Evolutionary conservation across 2,113 vertebrate species (phyloP).

Genomic region (Clarias macrocephalus): DNA sequence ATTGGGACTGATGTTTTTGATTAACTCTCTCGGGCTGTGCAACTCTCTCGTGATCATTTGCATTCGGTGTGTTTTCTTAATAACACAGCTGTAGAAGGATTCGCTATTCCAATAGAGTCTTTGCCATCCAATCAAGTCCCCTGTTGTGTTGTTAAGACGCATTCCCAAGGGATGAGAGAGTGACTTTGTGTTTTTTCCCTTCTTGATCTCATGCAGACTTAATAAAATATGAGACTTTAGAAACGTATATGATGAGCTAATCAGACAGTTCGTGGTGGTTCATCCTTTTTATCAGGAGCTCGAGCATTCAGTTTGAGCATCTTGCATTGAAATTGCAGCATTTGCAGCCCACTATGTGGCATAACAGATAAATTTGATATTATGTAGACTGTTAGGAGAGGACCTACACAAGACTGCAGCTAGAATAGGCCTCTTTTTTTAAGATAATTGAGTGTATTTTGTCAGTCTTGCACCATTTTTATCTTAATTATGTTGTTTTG

Average conservation of each 20-base stretch:
- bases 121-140: conserved; percentile 32
- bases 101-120: conserved; percentile 7
- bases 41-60: background rate
- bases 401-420: background rate
- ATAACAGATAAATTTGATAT: background rate
- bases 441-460: conserved; percentile 18
- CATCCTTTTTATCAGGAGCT: background rate
- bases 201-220: background rate
- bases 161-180: conserved; percentile 22
- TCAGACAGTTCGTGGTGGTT: background rate
- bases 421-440: background rate
- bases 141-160: conserved; percentile 41
- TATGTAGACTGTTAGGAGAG: background rate
- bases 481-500: background rate
- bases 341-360: background rate
- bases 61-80: conserved; percentile 7
- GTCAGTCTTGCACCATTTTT: conserved; percentile 13
- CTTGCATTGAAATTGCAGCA: background rate
- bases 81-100: conserved; percentile 19
- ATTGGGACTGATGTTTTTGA: background rate
- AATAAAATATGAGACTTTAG: background rate
- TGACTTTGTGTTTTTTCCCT: conserved; percentile 17
- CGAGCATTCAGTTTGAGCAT: background rate
- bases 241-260: background rate
- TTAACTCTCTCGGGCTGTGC: background rate